Base-by-base conservation (phyloP, 2,113 vertebrate species). In the Hystrix brachyura region DNA sequence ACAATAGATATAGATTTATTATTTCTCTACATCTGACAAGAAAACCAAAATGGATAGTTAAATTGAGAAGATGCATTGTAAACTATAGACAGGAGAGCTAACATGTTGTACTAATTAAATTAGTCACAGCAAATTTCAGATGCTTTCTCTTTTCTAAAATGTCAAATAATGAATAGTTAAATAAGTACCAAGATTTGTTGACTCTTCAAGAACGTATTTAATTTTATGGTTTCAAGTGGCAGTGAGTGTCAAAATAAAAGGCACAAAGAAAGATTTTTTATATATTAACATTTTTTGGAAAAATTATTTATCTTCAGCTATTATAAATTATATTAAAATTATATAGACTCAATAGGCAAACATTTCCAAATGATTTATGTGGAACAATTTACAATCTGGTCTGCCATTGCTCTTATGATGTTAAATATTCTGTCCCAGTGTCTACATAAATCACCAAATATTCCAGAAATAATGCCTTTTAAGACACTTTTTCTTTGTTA, bases 241-340 rank as follows among this genome's bases (percentile, higher is more conserved):
- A 85, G 23, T 55, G 0, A 2, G 43, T 91, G 65, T 87, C 92
- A 95, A 97, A 96, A 95, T 83, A 93, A 94, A 19, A 93, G 13
- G 12, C 43, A 83, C 38, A 59, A 74, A 5, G 18, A 89, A 86
- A 60, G 13, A 38, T 38, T 38, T 38, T 38, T 38, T 67, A 76
- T 27, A 64, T 43, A 82, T 25, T 18, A 60, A 85, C 67, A 1
- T 2, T 81, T 97, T 91, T 74, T 17, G 67, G 78, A 92, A 92
- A 60, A 7, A 21, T 46, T 80, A 5, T 55, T 94, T 80, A 80
- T 84, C 87, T 97, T 81, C 59, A 72, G 29, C 8, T 23, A 51
- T 90, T 88, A 60, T 53, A 71, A 15, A 60, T 85, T 85, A 57
- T 79, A 90, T 82, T 78, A 64, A 48, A 65, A 6, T 91, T 89